Base-by-base conservation (phyloP, 2,113 vertebrate genomes). In the Eira barbara region DNA sequence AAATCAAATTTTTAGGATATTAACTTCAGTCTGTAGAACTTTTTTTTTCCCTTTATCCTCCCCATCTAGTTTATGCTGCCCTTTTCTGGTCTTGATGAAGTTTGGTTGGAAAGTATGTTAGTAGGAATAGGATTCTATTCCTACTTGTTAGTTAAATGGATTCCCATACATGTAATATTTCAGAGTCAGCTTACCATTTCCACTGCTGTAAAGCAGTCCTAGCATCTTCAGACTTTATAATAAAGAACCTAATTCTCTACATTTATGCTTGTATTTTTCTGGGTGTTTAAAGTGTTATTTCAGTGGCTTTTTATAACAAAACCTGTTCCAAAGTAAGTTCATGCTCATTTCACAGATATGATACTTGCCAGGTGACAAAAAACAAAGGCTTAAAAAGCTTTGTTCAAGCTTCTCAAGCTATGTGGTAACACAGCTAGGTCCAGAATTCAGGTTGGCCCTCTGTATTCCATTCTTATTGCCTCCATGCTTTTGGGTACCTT, bases 31-130 rank as follows among this genome's bases (percentile, higher is more conserved):
- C 45, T 88, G 21, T 83, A 57, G 34, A 57, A 52, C 49, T 59
- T 8, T 21, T 42, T 42, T 81, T 42, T 59, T 13, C 3, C 14
- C 23, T 3, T 34, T 76, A 92, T 20, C 27, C 1, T 49, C 6
- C 2, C 45, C 17, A 15, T 93, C 79, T 91, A 65, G 27, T 79
- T 94, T 55, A 81, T 92, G 57, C 65, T 93, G 20, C 34, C 49
- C n/a, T 74, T 89, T 96, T 90, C 55, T 84, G 31, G 14, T 89
- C 59, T 47, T 93, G 69, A 49, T 86, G 81, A 86, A 88, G 89
- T 82, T 69, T 63, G 14, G 15, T 36, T 86, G 79, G 8, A 91
- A 91, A 31, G 74, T 45, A 45, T 29, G 14, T 76, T 47, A 76
- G 74, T 34, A 47, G 42, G 27, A 76, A 34, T 59, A 42, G n/a